Evolutionary conservation across 1,140 invertebrate genomes (phyloP), one percentile per base, ranked within the genome.

Genomic region (Anthonomus grandis): DNA sequence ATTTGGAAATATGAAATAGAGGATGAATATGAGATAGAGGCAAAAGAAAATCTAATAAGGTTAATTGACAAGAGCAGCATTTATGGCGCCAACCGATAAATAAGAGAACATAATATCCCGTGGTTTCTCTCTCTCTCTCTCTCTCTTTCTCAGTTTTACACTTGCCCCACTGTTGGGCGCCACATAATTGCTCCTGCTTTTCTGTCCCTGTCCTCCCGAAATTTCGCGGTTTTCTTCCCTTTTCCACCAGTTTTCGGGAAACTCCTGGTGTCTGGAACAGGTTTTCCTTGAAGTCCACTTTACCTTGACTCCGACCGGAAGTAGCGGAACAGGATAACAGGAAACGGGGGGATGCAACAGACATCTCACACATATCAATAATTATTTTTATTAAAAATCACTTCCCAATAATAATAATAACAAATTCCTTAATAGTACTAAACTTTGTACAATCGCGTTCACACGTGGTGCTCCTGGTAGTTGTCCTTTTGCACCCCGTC

Each of bases 21-120:
- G n/a, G n/a, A n/a, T n/a, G n/a, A n/a, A n/a, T n/a, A n/a, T n/a
- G n/a, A n/a, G n/a, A n/a, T n/a, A n/a, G 54, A 42, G 57, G 57
- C 50, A 57, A 62, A 59, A 59, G 59, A 52, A 46, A 50, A 62
- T 62, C 60, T 62, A 57, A 62, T 62, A 62, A 62, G 24, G 41
- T 59, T 62, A 62, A 62, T 62, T 62, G 60, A 62, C 60, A 59
- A 57, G 57, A 47, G 22, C 57, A 51, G 60, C 57, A 59, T 36
- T 50, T 44, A 53, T 53, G 50, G 50, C 50, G 50, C 50, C 50
- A 53, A 53, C 36, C 31, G 38, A 27, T 42, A 44, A 53, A 25
- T 48, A n/a, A n/a, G n/a, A n/a, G n/a, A n/a, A n/a, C n/a, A n/a
- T n/a, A n/a, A n/a, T n/a, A n/a, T n/a, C n/a, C n/a, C n/a, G n/a